A percentile compares a stretch with the other conserved stretches of the same genome.
These are phyloP conservation scores for Gryon sp. DNA, from an alignment of 1,140 invertebrate species.

Conservation along the genomic window DNA sequence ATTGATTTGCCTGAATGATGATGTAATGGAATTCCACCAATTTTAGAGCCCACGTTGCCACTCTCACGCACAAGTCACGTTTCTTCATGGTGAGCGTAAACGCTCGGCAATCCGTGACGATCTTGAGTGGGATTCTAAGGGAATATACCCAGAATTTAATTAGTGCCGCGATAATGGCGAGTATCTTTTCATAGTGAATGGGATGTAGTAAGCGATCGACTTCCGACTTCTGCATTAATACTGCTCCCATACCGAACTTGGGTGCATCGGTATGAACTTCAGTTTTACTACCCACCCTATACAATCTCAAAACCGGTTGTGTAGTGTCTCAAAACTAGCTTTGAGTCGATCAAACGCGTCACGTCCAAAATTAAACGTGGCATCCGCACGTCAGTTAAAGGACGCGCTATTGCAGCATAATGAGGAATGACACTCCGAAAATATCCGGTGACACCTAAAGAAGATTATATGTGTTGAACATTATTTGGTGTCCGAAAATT, in stretches of 20 bases:
- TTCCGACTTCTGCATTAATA: not conserved
- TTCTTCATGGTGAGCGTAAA: conserved; percentile 65
- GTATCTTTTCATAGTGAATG: conserved; percentile 50
- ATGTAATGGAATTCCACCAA: conserved; percentile 1
- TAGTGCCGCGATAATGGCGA: conserved; percentile 70
- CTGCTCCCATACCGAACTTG: not conserved
- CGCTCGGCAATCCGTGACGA: conserved; percentile 69
- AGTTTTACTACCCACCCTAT: not conserved
- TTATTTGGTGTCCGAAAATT: not conserved
- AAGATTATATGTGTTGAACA: not conserved
- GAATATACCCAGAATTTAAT: conserved; percentile 74
- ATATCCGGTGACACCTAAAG: not conserved
- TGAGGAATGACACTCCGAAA: conserved; percentile 1
- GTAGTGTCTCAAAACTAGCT: not conserved
- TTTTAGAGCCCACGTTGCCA: conserved; percentile 63
- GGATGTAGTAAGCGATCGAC: not conserved
- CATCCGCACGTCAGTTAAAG: not conserved
- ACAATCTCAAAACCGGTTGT: not conserved
- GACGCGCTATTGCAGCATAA: not conserved
- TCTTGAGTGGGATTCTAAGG: conserved; percentile 67
- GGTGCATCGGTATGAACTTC: not conserved
- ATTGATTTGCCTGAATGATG: conserved; percentile 58
- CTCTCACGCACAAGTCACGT: conserved; percentile 56
- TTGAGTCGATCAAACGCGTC: not conserved
- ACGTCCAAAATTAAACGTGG: conserved; percentile 1